These are phyloP conservation scores for Menura novaehollandiae DNA, from an alignment of 2,113 vertebrate species.

Conservation along the genomic window DNA sequence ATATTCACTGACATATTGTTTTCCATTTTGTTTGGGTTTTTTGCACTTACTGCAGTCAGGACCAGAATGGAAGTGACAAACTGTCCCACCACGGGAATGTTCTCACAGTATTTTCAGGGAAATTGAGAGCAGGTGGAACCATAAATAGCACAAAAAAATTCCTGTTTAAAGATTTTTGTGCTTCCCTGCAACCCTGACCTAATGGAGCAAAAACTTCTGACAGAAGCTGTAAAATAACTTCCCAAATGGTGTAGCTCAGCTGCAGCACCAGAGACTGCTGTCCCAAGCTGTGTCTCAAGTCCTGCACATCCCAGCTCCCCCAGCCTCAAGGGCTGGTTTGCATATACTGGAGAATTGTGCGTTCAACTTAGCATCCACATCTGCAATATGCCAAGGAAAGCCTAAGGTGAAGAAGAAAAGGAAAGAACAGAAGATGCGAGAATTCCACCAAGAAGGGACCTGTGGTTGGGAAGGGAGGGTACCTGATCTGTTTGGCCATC, in stretches of 20 bases:
- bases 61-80: not conserved
- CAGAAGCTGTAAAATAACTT: not conserved
- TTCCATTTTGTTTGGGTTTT: not conserved
- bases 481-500: not conserved
- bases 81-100: not conserved
- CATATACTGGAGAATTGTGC: not conserved
- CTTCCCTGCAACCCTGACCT: not conserved
- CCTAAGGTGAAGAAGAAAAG: not conserved
- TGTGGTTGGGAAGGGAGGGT: not conserved
- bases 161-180: not conserved
- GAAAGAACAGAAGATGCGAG: not conserved
- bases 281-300: not conserved
- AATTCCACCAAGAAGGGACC: not conserved
- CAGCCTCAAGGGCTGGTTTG: not conserved
- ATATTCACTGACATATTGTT: not conserved
- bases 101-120: not conserved
- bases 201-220: not conserved
- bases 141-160: not conserved
- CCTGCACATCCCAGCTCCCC: not conserved
- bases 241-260: not conserved
- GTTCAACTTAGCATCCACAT: rapidly evolving
- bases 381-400: not conserved
- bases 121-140: not conserved
- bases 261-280: not conserved
- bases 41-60: not conserved